Evolutionary conservation across 35 echinoderm and acorn worm genomes (phyloP).

Genomic region (Apostichopus californicus): DNA sequence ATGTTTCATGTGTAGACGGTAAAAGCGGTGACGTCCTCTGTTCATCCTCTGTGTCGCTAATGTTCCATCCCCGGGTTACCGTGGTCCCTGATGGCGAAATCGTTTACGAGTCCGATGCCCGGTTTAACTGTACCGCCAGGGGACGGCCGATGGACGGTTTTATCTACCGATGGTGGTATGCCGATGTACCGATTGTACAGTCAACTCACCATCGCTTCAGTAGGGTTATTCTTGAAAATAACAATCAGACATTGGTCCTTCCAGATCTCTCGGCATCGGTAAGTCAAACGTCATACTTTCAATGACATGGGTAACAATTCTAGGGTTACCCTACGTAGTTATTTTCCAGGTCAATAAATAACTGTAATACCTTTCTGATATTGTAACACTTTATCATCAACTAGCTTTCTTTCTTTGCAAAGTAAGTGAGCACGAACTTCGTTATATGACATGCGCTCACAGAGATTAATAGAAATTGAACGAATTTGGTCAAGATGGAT

Average conservation of each 20-base stretch:
- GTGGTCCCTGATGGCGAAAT: constrained; percentile 21
- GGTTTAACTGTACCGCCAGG: constrained; percentile 21
- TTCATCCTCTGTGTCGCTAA: not conserved
- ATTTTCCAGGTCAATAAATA: no score
- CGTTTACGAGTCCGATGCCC: not conserved
- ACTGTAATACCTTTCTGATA: no score
- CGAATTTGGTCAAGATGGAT: no score
- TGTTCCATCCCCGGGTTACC: not conserved
- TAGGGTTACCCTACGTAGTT: no score
- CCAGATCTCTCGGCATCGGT: constrained; percentile 44
- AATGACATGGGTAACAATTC: no score
- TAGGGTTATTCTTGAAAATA: constrained; percentile 19
- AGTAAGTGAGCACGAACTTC: no score
- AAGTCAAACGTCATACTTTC: not conserved
- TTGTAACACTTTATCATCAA: no score
- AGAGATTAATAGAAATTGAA: no score
- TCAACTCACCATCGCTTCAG: constrained; percentile 36
- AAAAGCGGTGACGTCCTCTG: not conserved
- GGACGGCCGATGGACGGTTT: not conserved
- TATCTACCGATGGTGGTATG: constrained; percentile 26
- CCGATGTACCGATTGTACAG: not conserved
- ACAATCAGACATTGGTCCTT: constrained; percentile 27
- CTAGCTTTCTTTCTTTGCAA: no score
- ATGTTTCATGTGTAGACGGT: not conserved
- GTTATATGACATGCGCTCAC: no score